Evolutionary conservation across 2,113 vertebrate genomes (phyloP).

Genomic region (Epinephelus moara): DNA sequence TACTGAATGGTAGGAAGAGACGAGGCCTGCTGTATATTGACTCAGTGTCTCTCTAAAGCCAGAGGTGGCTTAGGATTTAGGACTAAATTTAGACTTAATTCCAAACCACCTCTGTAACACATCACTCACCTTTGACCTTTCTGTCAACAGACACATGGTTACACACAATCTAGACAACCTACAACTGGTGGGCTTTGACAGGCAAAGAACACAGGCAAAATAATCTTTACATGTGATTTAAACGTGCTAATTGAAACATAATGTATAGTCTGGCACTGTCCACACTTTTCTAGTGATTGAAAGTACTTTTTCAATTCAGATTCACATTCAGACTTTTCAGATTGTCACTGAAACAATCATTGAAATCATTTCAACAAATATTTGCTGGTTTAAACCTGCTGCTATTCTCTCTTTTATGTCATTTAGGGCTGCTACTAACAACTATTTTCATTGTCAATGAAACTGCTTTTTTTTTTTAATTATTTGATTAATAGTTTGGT

Average conservation of each 20-base stretch:
- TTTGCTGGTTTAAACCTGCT: background rate
- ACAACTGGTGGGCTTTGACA: background rate
- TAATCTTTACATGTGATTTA: background rate
- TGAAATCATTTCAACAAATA: background rate
- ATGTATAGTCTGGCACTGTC: background rate
- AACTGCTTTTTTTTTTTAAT: background rate
- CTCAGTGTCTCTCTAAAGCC: conserved; percentile 39
- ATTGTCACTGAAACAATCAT: background rate
- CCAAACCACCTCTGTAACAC: conserved; percentile 61
- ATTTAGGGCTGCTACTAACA: background rate
- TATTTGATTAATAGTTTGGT: background rate
- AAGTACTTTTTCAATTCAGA: background rate
- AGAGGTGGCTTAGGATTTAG: conserved; percentile 54
- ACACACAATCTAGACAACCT: conserved; percentile 1
- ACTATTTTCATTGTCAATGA: background rate
- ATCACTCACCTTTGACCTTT: conserved; percentile 61
- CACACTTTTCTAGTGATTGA: background rate
- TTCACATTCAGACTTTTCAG: background rate
- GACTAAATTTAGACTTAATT: conserved; percentile 64
- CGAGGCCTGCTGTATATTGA: conserved; percentile 16
- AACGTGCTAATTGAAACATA: background rate
- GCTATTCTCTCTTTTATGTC: background rate
- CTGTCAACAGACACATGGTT: conserved; percentile 1
- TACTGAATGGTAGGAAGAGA: background rate
- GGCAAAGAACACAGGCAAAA: background rate